phyloP scores from a whole-genome alignment of 1,140 invertebrate species.

The Sipha flava region DNA sequence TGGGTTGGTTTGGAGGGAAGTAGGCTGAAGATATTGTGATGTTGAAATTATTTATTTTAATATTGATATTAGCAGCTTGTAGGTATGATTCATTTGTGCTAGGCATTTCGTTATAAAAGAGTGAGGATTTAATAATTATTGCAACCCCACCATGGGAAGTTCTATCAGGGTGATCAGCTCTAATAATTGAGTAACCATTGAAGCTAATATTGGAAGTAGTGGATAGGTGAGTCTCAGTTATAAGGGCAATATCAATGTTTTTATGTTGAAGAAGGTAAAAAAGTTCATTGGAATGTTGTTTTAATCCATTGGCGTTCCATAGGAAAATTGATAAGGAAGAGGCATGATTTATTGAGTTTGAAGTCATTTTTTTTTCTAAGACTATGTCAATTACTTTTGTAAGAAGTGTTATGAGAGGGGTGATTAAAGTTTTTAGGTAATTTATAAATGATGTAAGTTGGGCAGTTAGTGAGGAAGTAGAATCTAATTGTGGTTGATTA shows the following conservation, averaged over 20 bases:
- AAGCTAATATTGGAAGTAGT: neutral
- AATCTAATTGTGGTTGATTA: neutral
- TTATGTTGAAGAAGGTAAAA: slow-evolving; percentile 31
- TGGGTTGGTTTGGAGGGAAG: too few species aligned
- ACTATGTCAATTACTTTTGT: neutral
- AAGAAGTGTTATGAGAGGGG: neutral
- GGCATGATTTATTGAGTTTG: neutral
- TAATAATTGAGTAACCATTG: neutral
- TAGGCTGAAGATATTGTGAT: too few species aligned
- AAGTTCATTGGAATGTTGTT: slow-evolving; percentile 34
- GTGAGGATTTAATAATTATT: too few species aligned
- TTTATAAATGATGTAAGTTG: neutral
- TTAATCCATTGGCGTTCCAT: slow-evolving; percentile 37
- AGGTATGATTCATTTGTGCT: neutral
- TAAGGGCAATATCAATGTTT: slow-evolving; percentile 37
- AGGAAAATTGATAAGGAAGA: slow-evolving; percentile 21
- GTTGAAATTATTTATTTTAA: neutral
- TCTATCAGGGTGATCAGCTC: neutral
- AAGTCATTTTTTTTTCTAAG: neutral
- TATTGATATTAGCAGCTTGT: neutral
- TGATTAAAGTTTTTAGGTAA: neutral
- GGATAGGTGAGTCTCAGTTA: slow-evolving; percentile 40
- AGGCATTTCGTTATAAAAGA: too few species aligned
- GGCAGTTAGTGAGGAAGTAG: neutral
- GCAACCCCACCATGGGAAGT: too few species aligned